Evolutionary conservation across 1,140 invertebrate species (phyloP).

Genomic region (Parapsyche elsis): DNA sequence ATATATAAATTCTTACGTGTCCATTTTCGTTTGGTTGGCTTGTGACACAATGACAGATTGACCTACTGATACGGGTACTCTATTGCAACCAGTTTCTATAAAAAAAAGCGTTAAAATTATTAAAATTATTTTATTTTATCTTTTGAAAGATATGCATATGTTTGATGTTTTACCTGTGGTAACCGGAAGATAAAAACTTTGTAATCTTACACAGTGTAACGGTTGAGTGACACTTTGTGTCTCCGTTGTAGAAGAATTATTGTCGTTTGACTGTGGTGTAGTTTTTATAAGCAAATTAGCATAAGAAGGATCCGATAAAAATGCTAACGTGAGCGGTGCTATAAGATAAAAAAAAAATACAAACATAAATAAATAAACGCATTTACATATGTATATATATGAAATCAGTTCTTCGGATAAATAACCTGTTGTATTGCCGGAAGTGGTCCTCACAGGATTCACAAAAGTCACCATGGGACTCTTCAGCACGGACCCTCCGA

Average conservation of each 20-base stretch:
- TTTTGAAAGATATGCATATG: neutral
- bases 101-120: conserved; percentile 11
- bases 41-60: conserved; percentile 57
- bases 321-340: conserved; percentile 52
- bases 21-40: conserved; percentile 47
- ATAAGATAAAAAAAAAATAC: conserved; percentile 41
- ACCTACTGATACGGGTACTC: conserved; percentile 41
- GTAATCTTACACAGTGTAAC: conserved; percentile 63
- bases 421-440: conserved; percentile 41
- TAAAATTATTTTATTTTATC: neutral
- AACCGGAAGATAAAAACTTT: conserved; percentile 62
- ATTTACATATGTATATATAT: neutral
- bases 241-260: conserved; percentile 38
- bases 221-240: conserved; percentile 51
- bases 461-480: conserved; percentile 52
- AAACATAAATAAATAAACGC: conserved; percentile 22
- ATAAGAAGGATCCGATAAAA: conserved; percentile 48
- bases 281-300: conserved; percentile 51
- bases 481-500: conserved; percentile 49
- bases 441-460: conserved; percentile 49
- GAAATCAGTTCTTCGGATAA: neutral
- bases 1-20: conserved; percentile 46
- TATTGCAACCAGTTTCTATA: conserved; percentile 46
- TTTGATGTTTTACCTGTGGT: conserved; percentile 57
- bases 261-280: conserved; percentile 42